These are phyloP conservation scores for Philopotamus ludificatus DNA, from an alignment of 1,140 invertebrate species.

Conservation along the genomic window DNA sequence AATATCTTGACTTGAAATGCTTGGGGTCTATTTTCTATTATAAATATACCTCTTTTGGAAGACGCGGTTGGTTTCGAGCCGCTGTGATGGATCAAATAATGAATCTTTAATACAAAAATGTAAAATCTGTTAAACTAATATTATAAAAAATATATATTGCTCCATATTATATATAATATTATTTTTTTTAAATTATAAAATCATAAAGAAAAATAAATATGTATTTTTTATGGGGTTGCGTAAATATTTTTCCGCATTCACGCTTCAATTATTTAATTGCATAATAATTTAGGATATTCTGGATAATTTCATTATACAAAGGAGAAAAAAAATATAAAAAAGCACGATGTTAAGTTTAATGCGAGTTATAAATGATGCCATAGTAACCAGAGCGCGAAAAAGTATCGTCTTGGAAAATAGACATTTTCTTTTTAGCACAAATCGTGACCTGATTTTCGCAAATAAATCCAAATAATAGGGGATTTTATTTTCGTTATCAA, in stretches of 20 bases:
- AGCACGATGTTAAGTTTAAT: not conserved
- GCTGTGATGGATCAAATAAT: too few species aligned
- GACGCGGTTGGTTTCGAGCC: too few species aligned
- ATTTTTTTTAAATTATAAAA: not conserved
- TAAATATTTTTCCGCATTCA: too few species aligned
- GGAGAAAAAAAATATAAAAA: too few species aligned
- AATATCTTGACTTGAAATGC: too few species aligned
- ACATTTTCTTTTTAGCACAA: not conserved
- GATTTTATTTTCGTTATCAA: slow-evolving; percentile 15
- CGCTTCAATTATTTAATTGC: too few species aligned
- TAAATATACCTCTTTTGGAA: too few species aligned
- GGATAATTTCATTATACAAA: not conserved
- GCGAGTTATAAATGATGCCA: not conserved
- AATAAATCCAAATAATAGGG: slow-evolving; percentile 13
- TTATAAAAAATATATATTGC: not conserved
- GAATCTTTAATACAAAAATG: too few species aligned
- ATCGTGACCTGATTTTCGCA: slow-evolving; percentile 26
- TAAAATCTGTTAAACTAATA: too few species aligned
- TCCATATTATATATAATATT: not conserved
- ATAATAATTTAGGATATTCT: too few species aligned
- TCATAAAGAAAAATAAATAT: not conserved
- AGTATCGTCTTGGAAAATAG: slow-evolving; percentile 7
- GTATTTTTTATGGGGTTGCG: not conserved
- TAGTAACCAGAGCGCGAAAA: not conserved
- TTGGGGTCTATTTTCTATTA: too few species aligned